phyloP scores from a whole-genome alignment of 2,797 vertebrate species.

The Epinephelus coioides region DNA sequence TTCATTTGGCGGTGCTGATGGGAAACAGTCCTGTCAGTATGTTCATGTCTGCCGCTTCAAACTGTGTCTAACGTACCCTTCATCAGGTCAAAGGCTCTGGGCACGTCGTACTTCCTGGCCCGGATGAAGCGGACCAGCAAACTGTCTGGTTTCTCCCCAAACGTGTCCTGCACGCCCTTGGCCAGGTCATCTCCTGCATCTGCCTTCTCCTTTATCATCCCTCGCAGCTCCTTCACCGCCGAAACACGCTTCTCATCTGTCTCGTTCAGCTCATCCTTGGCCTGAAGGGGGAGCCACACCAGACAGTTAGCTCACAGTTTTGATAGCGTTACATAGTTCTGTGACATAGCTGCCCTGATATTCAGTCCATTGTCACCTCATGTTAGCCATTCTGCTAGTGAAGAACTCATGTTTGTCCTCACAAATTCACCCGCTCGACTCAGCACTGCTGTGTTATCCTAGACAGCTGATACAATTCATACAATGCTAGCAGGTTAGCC shows the following conservation, averaged over 20 bases:
- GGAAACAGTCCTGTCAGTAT: neutral
- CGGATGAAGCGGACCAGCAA: conserved; percentile 95
- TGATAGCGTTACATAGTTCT: neutral
- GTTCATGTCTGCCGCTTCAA: neutral
- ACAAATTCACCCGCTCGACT: no score
- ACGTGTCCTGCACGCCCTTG: conserved; percentile 88
- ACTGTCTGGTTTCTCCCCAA: conserved; percentile 86
- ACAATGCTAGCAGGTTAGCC: neutral
- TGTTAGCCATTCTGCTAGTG: neutral
- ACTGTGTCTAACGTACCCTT: conserved; percentile 86
- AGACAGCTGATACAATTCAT: neutral
- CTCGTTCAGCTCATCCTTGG: conserved; percentile 97
- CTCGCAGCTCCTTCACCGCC: conserved; percentile 89
- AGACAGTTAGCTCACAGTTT: neutral
- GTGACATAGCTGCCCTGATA: neutral
- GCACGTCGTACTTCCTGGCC: conserved; percentile 93
- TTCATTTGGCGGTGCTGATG: no score
- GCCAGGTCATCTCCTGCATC: conserved; percentile 88
- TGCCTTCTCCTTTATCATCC: conserved; percentile 89
- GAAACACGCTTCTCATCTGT: conserved; percentile 89
- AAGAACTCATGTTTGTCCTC: no score
- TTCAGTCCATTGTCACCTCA: neutral
- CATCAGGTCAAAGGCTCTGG: conserved; percentile 93
- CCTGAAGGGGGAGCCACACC: conserved; percentile 80
- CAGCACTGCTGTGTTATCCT: neutral